Evolutionary conservation across 23 tunicate genomes (phyloP).

Genomic region (Ascidia mentula): DNA sequence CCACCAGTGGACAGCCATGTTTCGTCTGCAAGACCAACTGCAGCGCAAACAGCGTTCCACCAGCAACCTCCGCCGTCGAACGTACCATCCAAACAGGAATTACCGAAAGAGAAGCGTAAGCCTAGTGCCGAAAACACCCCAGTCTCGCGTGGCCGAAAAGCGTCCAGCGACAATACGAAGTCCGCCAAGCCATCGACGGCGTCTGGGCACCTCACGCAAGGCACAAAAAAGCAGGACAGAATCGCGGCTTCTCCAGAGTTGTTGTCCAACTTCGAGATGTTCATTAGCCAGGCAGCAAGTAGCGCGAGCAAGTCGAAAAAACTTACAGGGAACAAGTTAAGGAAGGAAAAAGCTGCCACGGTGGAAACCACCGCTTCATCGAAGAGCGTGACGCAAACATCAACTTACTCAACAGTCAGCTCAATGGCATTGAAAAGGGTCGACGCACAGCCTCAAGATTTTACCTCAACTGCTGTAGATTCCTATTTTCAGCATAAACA

Average conservation of each 20-base stretch:
- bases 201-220: background rate
- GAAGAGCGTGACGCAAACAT: background rate
- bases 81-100: background rate
- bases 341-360: background rate
- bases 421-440: too few relatives aligned
- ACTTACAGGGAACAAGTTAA: background rate
- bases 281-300: background rate
- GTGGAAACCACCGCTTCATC: background rate
- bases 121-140: background rate
- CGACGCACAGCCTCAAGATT: too few relatives aligned
- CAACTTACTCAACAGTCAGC: background rate
- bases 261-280: conserved; percentile 11
- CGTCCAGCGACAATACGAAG: background rate
- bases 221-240: background rate
- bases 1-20: too few relatives aligned
- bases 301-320: background rate
- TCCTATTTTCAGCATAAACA: too few relatives aligned
- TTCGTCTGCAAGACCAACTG: too few relatives aligned
- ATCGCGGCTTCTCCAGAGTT: background rate
- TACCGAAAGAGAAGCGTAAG: background rate
- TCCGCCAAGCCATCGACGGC: background rate
- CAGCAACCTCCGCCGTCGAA: background rate
- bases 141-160: background rate
- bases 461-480: too few relatives aligned
- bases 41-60: background rate